These are phyloP conservation scores for Drosophila lini DNA, from an alignment of 1,140 invertebrate genomes.

Conservation along the genomic window DNA sequence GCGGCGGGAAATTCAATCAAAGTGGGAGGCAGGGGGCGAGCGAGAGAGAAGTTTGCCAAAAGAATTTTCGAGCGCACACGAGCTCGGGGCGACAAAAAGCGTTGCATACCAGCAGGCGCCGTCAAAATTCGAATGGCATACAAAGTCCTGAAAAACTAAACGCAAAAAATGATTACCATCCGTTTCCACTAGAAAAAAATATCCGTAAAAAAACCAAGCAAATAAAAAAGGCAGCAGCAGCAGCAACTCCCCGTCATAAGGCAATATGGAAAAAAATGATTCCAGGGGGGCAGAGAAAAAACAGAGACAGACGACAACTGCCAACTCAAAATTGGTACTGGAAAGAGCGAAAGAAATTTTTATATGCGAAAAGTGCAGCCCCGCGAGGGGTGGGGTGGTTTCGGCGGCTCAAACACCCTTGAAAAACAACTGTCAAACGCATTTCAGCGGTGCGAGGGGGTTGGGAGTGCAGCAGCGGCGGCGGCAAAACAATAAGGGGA, in stretches of 20 bases:
- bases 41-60: not conserved
- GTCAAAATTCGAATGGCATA: conserved; percentile 35
- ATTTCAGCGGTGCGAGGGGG: conserved; percentile 45
- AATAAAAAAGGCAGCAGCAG: not conserved
- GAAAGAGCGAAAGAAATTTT: conserved; percentile 9
- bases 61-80: conserved; percentile 13
- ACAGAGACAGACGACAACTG: conserved; percentile 43
- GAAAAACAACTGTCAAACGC: conserved; percentile 78
- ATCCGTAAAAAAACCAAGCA: not conserved
- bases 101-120: conserved; percentile 48
- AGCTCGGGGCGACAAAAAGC: conserved; percentile 16
- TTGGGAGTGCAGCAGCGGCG: conserved; percentile 3
- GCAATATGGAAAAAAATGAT: conserved; percentile 39
- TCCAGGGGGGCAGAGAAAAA: conserved; percentile 6
- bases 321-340: conserved; percentile 32
- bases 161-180: conserved; percentile 45
- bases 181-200: conserved; percentile 9
- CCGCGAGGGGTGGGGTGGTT: conserved; percentile 28
- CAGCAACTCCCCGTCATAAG: conserved; percentile 15
- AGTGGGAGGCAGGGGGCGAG: not conserved
- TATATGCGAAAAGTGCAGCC: conserved; percentile 49
- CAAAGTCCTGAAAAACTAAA: conserved; percentile 40
- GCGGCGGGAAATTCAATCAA: conserved; percentile 44
- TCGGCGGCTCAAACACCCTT: conserved; percentile 63
- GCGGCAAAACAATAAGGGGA: conserved; percentile 19